phyloP scores from a whole-genome alignment of 2,113 vertebrate species.

The Pygoscelis antarcticus region DNA sequence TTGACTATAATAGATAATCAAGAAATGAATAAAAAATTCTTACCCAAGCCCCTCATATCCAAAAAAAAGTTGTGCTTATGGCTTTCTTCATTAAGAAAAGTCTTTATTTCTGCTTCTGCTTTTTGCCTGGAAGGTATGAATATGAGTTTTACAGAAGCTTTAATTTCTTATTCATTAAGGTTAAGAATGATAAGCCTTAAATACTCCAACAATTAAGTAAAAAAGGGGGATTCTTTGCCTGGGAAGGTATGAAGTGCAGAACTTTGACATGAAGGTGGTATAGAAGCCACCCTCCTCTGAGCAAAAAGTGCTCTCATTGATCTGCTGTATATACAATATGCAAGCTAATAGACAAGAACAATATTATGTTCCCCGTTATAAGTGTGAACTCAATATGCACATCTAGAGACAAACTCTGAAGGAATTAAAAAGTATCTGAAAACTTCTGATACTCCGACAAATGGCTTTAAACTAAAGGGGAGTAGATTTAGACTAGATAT shows the following conservation, averaged over 20 bases:
- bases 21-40: slow-evolving; percentile 21
- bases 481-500: too few relatives aligned
- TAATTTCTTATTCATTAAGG: not conserved
- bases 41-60: slow-evolving; percentile 72
- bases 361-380: accelerated
- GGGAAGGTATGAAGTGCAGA: not conserved
- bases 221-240: not conserved
- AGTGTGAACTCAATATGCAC: not conserved
- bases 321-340: not conserved
- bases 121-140: slow-evolving; percentile 79
- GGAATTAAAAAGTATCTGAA: not conserved
- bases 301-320: not conserved
- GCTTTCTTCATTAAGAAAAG: slow-evolving; percentile 75
- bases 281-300: not conserved
- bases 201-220: not conserved
- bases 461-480: too few relatives aligned
- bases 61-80: slow-evolving; percentile 58
- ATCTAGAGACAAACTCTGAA: not conserved
- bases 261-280: not conserved
- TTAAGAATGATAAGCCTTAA: not conserved
- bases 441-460: not conserved
- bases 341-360: not conserved
- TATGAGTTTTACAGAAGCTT: not conserved
- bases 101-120: slow-evolving; percentile 79
- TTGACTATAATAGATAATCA: not conserved